phyloP scores from a whole-genome alignment of 2,797 vertebrate genomes.

The Iguana delicatissima region DNA sequence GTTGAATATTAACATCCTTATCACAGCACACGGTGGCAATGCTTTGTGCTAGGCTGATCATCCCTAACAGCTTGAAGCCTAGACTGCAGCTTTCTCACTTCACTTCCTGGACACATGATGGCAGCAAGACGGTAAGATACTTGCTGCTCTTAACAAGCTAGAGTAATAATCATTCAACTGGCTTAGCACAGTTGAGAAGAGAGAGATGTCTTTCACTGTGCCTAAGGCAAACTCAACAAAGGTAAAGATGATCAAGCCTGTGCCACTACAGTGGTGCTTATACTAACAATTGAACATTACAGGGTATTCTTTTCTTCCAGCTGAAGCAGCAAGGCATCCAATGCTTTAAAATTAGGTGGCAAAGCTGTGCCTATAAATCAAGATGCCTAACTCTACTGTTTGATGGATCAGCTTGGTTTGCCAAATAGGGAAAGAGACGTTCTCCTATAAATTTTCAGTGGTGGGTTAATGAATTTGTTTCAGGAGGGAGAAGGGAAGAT shows the following conservation, averaged over 20 bases:
- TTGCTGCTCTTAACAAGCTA: not conserved
- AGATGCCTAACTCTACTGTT: no score
- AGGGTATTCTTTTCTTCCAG: not conserved
- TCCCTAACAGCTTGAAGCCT: no score
- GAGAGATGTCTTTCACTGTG: not conserved
- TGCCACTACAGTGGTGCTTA: not conserved
- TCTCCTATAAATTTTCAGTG: no score
- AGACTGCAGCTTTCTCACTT: not conserved
- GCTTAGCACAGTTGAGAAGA: not conserved
- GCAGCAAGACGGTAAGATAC: not conserved
- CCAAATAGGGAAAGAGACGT: not conserved
- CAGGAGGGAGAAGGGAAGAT: not conserved
- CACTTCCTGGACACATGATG: not conserved
- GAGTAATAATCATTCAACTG: not conserved
- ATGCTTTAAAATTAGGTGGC: not conserved
- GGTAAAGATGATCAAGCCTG: not conserved
- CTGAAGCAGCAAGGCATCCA: not conserved
- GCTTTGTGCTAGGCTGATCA: not conserved
- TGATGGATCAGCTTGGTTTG: no score
- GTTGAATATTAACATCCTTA: no score
- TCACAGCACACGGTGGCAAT: not conserved
- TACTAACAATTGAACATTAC: not conserved
- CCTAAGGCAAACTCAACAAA: no score
- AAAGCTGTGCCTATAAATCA: not conserved
- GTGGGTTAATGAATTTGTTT: not conserved